These are phyloP conservation scores for Alloscopus bannaensis DNA, from an alignment of 2,888 invertebrate genomes.

Conservation along the genomic window DNA sequence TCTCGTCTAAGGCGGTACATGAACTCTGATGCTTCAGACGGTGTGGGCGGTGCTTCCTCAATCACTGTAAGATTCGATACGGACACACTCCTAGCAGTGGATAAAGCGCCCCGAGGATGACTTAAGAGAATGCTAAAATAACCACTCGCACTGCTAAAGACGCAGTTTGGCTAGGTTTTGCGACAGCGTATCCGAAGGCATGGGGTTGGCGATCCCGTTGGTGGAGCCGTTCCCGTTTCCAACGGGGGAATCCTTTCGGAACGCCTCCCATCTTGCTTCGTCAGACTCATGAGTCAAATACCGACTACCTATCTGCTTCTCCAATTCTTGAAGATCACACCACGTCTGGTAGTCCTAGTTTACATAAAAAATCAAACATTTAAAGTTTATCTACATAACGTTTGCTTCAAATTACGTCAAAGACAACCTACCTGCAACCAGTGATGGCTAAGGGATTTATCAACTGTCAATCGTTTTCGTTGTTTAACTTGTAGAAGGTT, in stretches of 20 bases:
- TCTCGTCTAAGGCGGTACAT: slow-evolving; percentile 60
- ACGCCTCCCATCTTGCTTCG: slow-evolving; percentile 90
- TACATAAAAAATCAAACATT: neutral
- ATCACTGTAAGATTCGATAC: slow-evolving; percentile 53
- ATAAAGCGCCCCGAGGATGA: slow-evolving; percentile 35
- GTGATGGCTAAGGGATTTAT: slow-evolving; percentile 94
- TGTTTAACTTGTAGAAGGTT: slow-evolving; percentile 98
- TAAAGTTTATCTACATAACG: neutral
- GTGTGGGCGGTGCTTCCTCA: slow-evolving; percentile 54
- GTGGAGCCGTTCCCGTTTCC: slow-evolving; percentile 68
- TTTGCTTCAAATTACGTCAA: neutral
- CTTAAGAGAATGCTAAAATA: slow-evolving; percentile 69
- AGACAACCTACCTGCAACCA: slow-evolving; percentile 89
- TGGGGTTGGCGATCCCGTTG: slow-evolving; percentile 66
- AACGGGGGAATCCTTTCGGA: slow-evolving; percentile 76
- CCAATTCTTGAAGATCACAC: slow-evolving; percentile 93
- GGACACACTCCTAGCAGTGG: slow-evolving; percentile 40
- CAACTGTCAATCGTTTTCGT: slow-evolving; percentile 95
- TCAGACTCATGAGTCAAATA: slow-evolving; percentile 90
- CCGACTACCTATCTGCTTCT: slow-evolving; percentile 85
- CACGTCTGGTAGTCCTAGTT: slow-evolving; percentile 91
- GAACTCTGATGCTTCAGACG: slow-evolving; percentile 52
- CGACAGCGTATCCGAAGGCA: slow-evolving; percentile 67
- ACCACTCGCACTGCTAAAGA: slow-evolving; percentile 72
- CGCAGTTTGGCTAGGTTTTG: slow-evolving; percentile 70